A percentile compares a stretch with the other conserved stretches of the same genome.
Evolutionary conservation across 2,113 vertebrate species (phyloP).

Genomic region (Clarias macrocephalus): DNA sequence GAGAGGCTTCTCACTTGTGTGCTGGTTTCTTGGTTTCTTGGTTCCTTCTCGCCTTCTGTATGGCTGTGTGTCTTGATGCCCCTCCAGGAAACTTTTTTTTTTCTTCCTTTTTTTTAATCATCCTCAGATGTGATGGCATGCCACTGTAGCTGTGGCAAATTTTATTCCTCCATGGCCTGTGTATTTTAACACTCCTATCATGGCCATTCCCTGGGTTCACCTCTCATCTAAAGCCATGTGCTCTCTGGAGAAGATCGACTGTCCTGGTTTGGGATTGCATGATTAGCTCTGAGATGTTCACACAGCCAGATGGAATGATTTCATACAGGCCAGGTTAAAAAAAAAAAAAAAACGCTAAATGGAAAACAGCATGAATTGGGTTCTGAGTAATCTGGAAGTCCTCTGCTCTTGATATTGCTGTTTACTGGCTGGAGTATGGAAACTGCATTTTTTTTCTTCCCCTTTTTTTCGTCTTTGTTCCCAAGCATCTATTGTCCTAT

Average conservation of each 20-base stretch:
- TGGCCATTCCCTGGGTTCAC: conserved; percentile 27
- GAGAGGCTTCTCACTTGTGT: conserved; percentile 39
- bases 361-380: conserved; percentile 19
- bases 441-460: neutral
- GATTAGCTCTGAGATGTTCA: conserved; percentile 6
- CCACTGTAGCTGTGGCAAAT: conserved; percentile 37
- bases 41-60: conserved; percentile 17
- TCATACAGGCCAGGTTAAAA: neutral
- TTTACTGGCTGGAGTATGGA: conserved; percentile 14
- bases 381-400: conserved; percentile 22
- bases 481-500: conserved; percentile 4
- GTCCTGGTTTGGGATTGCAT: neutral
- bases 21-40: conserved; percentile 50
- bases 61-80: conserved; percentile 41
- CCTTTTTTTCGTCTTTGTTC: neutral
- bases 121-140: conserved; percentile 58
- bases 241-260: neutral
- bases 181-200: conserved; percentile 26
- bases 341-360: conserved; percentile 21
- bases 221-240: conserved; percentile 10
- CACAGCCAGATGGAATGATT: neutral
- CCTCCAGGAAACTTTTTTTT: conserved; percentile 43
- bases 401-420: conserved; percentile 11
- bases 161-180: conserved; percentile 6
- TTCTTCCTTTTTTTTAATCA: conserved; percentile 17